Evolutionary conservation across 2,797 vertebrate species (phyloP).

Genomic region (Acestrorhynchus altus): DNA sequence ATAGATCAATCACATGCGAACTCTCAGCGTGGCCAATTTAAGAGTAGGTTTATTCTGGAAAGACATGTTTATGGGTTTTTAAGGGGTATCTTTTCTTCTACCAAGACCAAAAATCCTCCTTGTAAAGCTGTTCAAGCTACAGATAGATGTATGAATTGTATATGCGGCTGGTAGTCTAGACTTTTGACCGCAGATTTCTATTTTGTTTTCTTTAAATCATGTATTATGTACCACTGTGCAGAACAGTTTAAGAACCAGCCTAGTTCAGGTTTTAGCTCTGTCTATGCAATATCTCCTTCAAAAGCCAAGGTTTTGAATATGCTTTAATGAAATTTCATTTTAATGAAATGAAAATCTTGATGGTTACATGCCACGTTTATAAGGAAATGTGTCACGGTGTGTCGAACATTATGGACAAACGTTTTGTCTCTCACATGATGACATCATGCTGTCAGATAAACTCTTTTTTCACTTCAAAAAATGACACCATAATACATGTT

Average conservation of each 20-base stretch:
- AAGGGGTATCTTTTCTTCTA: neutral
- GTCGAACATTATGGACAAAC: too few relatives aligned
- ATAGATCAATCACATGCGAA: neutral
- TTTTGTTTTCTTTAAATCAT: neutral
- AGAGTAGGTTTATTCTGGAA: neutral
- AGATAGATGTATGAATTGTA: neutral
- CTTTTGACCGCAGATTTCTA: neutral
- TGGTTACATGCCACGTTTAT: too few relatives aligned
- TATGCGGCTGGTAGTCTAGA: neutral
- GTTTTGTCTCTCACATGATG: too few relatives aligned
- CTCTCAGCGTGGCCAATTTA: neutral
- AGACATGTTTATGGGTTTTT: constrained; percentile 10
- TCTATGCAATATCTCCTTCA: constrained; percentile 24
- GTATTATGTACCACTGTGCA: neutral
- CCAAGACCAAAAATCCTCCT: neutral
- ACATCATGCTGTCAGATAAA: too few relatives aligned
- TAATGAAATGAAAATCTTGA: too few relatives aligned
- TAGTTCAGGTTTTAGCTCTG: neutral
- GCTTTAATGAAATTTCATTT: too few relatives aligned
- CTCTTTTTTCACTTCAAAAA: too few relatives aligned
- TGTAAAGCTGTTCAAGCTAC: neutral
- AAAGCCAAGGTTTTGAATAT: neutral
- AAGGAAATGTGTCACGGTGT: too few relatives aligned
- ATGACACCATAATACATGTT: too few relatives aligned
- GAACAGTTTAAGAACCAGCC: neutral